Percentiles rank a stretch among this genome's conserved stretches.
These are phyloP conservation scores for Drosophila falleni DNA, from an alignment of 2,888 invertebrate species.

Conservation along the genomic window DNA sequence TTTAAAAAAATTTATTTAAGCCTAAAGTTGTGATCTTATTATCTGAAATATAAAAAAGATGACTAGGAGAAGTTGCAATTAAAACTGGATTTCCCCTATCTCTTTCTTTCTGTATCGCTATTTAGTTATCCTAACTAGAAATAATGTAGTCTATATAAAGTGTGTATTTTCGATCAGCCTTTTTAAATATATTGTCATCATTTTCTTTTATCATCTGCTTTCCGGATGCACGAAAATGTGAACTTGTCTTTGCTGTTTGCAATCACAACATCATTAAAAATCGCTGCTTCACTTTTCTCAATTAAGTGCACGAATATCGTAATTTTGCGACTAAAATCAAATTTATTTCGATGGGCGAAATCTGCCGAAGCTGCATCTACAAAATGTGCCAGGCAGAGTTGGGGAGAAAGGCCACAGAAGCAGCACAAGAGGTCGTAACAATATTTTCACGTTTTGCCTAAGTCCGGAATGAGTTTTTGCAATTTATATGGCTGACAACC, in stretches of 20 bases:
- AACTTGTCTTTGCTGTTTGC: slow-evolving; percentile 22
- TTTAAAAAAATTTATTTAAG: no score
- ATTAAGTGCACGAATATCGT: slow-evolving; percentile 68
- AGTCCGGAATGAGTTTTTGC: slow-evolving; percentile 78
- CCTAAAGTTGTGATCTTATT: no score
- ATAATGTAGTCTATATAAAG: neutral
- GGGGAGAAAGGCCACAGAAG: slow-evolving; percentile 9
- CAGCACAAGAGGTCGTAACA: slow-evolving; percentile 75
- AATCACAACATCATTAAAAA: slow-evolving; percentile 73
- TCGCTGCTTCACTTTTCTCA: slow-evolving; percentile 72
- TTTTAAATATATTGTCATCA: neutral
- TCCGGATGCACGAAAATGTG: slow-evolving; percentile 2
- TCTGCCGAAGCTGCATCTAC: slow-evolving; percentile 32
- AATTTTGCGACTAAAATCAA: slow-evolving; percentile 75
- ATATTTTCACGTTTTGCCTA: slow-evolving; percentile 83
- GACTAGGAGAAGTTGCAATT: no score
- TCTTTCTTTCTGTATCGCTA: no score
- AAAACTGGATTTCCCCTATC: no score
- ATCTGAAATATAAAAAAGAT: no score
- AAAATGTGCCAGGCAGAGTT: neutral
- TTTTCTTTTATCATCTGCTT: neutral
- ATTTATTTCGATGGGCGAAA: slow-evolving; percentile 70
- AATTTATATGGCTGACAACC: slow-evolving; percentile 64
- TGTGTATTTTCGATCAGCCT: neutral
- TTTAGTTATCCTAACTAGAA: neutral